phyloP scores from a whole-genome alignment of 2,888 invertebrate species.

The Phaedon cochleariae region DNA sequence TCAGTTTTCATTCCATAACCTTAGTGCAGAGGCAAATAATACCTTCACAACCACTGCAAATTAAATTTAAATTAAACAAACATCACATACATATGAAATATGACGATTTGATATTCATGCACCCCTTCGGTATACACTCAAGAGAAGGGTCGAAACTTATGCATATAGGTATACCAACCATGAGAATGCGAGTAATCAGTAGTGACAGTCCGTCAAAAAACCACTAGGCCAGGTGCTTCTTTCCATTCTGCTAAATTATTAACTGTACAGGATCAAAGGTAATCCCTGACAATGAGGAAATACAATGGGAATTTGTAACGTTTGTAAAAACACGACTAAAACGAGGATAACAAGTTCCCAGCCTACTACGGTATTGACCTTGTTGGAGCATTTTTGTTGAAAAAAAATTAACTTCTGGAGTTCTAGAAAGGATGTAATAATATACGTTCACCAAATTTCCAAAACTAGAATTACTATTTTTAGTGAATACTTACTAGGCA shows the following conservation, averaged over 20 bases:
- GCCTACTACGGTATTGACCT: background rate
- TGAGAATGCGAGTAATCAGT: conserved; percentile 13
- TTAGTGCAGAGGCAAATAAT: too few relatives aligned
- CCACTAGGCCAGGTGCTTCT: background rate
- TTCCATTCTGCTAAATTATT: conserved; percentile 7
- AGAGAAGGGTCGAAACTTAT: background rate
- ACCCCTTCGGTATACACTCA: background rate
- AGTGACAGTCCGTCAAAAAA: conserved; percentile 17
- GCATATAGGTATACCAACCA: too few relatives aligned
- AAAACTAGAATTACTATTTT: too few relatives aligned
- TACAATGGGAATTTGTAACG: conserved; percentile 54
- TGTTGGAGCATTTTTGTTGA: background rate
- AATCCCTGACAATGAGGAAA: conserved; percentile 21
- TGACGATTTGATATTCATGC: conserved; percentile 23
- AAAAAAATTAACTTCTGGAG: too few relatives aligned
- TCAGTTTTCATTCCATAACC: too few relatives aligned
- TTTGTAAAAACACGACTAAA: conserved; percentile 47
- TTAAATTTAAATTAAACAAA: conserved; percentile 14
- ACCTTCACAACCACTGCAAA: conserved; percentile 3
- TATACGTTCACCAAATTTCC: too few relatives aligned
- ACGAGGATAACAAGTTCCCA: conserved; percentile 9
- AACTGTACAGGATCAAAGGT: conserved; percentile 26
- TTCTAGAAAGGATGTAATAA: too few relatives aligned
- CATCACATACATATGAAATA: conserved; percentile 11
- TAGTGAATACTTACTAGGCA: too few relatives aligned